A percentile compares a stretch with the other conserved stretches of the same genome.
Evolutionary conservation across 2,797 vertebrate species (phyloP).

Genomic region (Coregonus sp.): DNA sequence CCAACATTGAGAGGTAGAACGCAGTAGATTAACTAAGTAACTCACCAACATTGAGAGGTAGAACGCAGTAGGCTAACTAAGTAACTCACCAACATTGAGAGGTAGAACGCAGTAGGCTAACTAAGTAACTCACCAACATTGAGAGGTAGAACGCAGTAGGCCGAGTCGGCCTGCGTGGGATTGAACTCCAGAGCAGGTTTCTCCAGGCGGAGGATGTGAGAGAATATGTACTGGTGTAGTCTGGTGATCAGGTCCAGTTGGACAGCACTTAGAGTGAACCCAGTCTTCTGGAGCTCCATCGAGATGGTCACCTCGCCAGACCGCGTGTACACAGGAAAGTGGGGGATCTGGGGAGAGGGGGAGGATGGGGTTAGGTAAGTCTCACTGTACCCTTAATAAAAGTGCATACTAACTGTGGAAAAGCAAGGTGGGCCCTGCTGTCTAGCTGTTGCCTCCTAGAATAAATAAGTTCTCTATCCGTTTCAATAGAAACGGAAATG

Average conservation of each 20-base stretch:
- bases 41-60: too few species aligned
- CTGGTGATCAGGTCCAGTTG: conserved; percentile 96
- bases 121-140: conserved; percentile 85
- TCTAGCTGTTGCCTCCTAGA: not conserved
- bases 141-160: conserved; percentile 99
- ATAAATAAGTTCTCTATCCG: too few species aligned
- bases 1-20: not conserved
- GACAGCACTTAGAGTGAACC: conserved; percentile 83
- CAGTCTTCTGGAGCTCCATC: conserved; percentile 94
- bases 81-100: not conserved
- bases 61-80: too few species aligned
- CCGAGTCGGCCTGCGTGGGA: conserved; percentile 91
- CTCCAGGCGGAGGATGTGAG: conserved; percentile 98
- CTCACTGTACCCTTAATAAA: not conserved
- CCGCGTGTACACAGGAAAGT: conserved; percentile 98
- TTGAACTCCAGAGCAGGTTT: conserved; percentile 99
- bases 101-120: not conserved
- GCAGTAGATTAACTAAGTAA: not conserved
- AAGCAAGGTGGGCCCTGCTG: too few species aligned
- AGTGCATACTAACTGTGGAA: not conserved
- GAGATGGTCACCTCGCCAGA: conserved; percentile 99
- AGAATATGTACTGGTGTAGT: conserved; percentile 99
- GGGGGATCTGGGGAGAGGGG: conserved; percentile 83
- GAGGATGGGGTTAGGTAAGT: not conserved
- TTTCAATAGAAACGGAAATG: not conserved